Conservation (phyloP, 2,888 invertebrate genomes). For the Cyclophora punctaria region DNA sequence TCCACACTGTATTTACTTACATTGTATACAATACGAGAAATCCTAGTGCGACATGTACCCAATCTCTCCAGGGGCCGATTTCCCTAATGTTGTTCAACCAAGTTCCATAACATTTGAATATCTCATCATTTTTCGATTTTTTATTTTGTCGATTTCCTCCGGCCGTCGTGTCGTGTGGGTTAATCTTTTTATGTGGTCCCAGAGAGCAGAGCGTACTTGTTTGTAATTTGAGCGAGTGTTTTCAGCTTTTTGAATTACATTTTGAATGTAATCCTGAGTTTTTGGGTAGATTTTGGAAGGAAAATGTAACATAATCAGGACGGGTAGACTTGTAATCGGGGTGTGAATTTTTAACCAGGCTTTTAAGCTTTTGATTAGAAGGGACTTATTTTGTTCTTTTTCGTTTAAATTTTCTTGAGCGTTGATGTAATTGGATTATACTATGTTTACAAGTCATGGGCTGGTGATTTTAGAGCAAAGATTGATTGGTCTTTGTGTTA, state of each 20-base stretch:
- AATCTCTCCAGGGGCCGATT: constrained; percentile 36
- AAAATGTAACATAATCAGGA: background rate
- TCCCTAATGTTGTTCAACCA: constrained; percentile 51
- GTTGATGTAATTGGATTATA: background rate
- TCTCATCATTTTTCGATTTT: constrained; percentile 49
- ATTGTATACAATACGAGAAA: no score
- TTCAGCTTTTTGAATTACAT: background rate
- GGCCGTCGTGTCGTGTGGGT: background rate
- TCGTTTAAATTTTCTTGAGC: background rate
- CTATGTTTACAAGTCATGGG: no score
- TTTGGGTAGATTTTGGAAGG: background rate
- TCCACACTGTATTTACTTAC: no score
- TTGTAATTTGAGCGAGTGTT: background rate
- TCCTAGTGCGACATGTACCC: constrained; percentile 10
- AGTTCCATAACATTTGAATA: constrained; percentile 56
- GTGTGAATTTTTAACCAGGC: no score
- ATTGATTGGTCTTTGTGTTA: no score
- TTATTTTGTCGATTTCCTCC: constrained; percentile 11
- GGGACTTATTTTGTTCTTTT: background rate
- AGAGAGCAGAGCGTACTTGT: background rate
- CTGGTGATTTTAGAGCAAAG: no score
- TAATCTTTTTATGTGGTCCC: constrained; percentile 2
- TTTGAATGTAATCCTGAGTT: no score
- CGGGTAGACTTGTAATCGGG: no score
- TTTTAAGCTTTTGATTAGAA: background rate